These are phyloP conservation scores for Taxidea taxus DNA, from an alignment of 2,113 vertebrate species.

Conservation along the genomic window DNA sequence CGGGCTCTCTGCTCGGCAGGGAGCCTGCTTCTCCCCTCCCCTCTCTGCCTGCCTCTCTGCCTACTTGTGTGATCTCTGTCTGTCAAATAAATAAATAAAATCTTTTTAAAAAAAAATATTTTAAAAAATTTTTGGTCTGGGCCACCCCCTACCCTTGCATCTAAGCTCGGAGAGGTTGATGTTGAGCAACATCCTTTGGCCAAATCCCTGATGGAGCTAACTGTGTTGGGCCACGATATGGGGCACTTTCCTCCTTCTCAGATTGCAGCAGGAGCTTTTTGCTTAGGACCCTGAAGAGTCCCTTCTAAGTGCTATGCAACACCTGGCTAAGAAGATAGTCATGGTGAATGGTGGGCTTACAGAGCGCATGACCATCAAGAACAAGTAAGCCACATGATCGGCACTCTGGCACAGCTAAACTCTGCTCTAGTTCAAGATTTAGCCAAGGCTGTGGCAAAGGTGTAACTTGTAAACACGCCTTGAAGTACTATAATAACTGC, in stretches of 20 bases:
- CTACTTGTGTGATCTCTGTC: no score
- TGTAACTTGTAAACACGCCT: no score
- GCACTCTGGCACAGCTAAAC: slow-evolving; percentile 21
- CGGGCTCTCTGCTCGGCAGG: no score
- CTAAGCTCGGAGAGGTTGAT: slow-evolving; percentile 87
- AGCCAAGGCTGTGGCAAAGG: no score
- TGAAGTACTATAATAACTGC: no score
- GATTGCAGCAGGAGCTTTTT: slow-evolving; percentile 87
- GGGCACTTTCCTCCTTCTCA: slow-evolving; percentile 88
- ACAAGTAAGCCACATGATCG: slow-evolving; percentile 89
- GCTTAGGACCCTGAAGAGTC: slow-evolving; percentile 82
- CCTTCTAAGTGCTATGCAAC: slow-evolving; percentile 86
- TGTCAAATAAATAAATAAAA: no score
- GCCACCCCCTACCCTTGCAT: slow-evolving; percentile 85
- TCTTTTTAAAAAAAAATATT: no score
- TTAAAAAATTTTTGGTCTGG: slow-evolving; percentile 86
- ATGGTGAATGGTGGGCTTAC: slow-evolving; percentile 83
- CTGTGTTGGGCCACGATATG: slow-evolving; percentile 90
- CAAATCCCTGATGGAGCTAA: slow-evolving; percentile 91
- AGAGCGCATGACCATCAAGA: slow-evolving; percentile 86
- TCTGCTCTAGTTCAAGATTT: no score
- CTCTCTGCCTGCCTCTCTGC: no score
- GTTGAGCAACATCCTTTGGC: slow-evolving; percentile 86
- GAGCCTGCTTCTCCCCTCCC: no score
- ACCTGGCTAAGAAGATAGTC: slow-evolving; percentile 88